Base-by-base conservation (phyloP, 2,888 invertebrate genomes). In the Agrochola macilenta region DNA sequence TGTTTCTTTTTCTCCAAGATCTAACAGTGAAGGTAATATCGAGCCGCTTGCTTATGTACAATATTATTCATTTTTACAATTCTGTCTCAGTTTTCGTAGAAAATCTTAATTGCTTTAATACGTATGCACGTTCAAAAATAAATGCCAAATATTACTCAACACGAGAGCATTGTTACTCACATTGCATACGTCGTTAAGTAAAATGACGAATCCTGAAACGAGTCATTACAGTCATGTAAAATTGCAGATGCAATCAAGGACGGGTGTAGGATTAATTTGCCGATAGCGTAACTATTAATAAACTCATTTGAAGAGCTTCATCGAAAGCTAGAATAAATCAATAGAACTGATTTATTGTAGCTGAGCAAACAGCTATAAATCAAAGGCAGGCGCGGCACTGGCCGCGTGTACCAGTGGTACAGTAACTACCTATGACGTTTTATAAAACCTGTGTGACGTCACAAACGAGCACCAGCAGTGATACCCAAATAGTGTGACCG, bases 351-450 rank as follows among this genome's bases (percentile, higher is more conserved):
- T 95, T 94, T 94, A 95, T 95, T 91, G 93, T 89, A 83, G 87
- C 87, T 82, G 88, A 87, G 87, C 92, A 94, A 95, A 95, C 92
- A 94, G 90, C 91, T 89, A 95, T 95, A 95, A 95, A 95, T 96
- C 95, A 96, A 88, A 89, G 83, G 78, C 83, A 86, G 89, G 85
- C 85, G 89, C 83, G 84, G 83, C 80, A 78, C 83, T 72, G 79
- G 69, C 75, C 73, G 64, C 82, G 77, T 85, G 76, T 72, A 75
- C 35, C 39, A 57, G 58, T 68, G 60, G 66, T 69, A 58, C 79
- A 79, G n/a, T 69, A 73, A 72, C 73, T 72, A 72, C 60, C 46
- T 72, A 66, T 76, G 73, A 61, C 74, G 65, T 61, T 76, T 58
- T 61, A 64, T 65, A 68, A 76, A 80, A 78, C 72, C 78, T 58